A percentile compares a stretch with the other conserved stretches of the same genome.
Conservation (phyloP, 1,140 invertebrate genomes). For the Musca domestica region DNA sequence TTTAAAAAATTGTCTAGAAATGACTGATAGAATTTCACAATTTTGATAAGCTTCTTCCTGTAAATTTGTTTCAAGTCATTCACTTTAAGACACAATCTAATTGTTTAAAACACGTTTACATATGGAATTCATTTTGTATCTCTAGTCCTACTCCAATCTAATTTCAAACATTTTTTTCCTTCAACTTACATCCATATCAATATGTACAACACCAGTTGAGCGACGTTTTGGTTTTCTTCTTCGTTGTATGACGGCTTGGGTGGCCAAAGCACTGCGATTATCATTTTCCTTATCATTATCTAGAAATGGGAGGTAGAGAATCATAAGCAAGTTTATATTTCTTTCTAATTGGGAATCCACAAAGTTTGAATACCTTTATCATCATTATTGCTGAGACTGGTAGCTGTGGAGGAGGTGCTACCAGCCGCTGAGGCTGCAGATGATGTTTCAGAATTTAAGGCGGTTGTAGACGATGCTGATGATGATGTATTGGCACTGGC, state of each 20-base stretch:
- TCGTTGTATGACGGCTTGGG: constrained; percentile 76
- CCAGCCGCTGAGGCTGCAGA: constrained; percentile 29
- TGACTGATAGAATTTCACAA: no score
- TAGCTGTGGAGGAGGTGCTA: constrained; percentile 28
- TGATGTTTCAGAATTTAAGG: constrained; percentile 16
- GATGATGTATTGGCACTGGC: constrained; percentile 2
- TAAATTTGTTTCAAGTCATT: no score
- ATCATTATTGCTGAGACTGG: constrained; percentile 52
- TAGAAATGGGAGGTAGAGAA: constrained; percentile 35
- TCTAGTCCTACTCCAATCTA: no score
- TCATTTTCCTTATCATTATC: constrained; percentile 80
- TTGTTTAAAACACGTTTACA: no score
- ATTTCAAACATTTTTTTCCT: no score
- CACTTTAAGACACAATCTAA: no score
- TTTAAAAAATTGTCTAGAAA: no score
- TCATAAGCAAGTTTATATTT: no score
- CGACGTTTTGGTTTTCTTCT: constrained; percentile 79
- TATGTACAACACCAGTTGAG: constrained; percentile 84
- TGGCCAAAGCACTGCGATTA: constrained; percentile 69
- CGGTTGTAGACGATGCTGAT: no score
- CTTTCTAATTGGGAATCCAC: no score
- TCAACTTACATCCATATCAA: constrained; percentile 79
- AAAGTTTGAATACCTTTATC: constrained; percentile 61
- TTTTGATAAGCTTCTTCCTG: no score
- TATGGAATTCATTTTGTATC: no score